Percentiles rank a stretch among this genome's conserved stretches.
phyloP scores from a whole-genome alignment of 2,888 invertebrate genomes.

The Odontomyia ornata region DNA sequence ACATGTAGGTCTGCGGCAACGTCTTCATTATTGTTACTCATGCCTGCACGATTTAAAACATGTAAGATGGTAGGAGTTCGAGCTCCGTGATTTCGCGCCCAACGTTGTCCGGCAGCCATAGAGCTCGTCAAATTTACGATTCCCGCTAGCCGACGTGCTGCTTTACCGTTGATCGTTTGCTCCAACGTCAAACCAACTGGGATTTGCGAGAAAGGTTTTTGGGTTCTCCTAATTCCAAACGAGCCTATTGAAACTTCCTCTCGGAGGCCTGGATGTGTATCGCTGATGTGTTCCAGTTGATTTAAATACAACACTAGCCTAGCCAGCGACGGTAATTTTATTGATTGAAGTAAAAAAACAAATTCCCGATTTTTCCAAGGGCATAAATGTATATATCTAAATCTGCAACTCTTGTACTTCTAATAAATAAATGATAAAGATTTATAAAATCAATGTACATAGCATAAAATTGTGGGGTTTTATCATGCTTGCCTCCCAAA shows the following conservation, averaged over 20 bases:
- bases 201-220: constrained; percentile 56
- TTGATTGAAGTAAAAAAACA: constrained; percentile 58
- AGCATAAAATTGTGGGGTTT: constrained; percentile 55
- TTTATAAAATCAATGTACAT: constrained; percentile 53
- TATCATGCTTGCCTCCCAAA: constrained; percentile 53
- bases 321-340: constrained; percentile 58
- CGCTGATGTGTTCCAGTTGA: constrained; percentile 55
- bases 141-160: constrained; percentile 53
- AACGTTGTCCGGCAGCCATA: constrained; percentile 53
- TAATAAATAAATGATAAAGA: constrained; percentile 51
- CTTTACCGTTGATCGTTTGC: constrained; percentile 58
- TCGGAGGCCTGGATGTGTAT: constrained; percentile 53
- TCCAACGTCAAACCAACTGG: constrained; percentile 57
- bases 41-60: neutral
- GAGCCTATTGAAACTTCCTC: constrained; percentile 53
- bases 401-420: constrained; percentile 53
- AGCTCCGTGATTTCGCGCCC: constrained; percentile 50
- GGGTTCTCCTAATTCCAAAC: constrained; percentile 56
- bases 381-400: constrained; percentile 53
- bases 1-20: neutral
- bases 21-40: neutral
- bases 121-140: constrained; percentile 54
- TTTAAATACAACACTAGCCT: constrained; percentile 54
- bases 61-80: constrained; percentile 45
- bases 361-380: constrained; percentile 55